These are phyloP conservation scores for Pentamera pediparva DNA, from an alignment of 53 echinoderm and acorn worm species.

Conservation along the genomic window DNA sequence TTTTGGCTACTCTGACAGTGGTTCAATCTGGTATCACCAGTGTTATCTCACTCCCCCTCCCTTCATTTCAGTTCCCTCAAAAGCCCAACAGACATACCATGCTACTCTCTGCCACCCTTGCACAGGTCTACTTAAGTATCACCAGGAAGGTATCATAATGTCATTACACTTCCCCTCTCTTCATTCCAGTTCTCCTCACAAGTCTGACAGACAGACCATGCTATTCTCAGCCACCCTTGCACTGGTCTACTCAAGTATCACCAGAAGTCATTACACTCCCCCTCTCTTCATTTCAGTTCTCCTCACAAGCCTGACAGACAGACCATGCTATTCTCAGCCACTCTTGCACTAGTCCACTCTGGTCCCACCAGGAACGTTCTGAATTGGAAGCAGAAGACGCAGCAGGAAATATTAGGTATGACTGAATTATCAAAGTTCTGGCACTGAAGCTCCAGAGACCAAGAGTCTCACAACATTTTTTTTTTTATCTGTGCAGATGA, in stretches of 20 bases:
- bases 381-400: constrained; percentile 46
- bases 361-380: constrained; percentile 63
- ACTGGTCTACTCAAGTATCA: constrained; percentile 62
- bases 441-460: no score
- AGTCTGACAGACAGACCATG: constrained; percentile 50
- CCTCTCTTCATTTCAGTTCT: constrained; percentile 29
- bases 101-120: constrained; percentile 89
- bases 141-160: no score
- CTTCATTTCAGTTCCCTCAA: constrained; percentile 33
- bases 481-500: no score
- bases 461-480: no score
- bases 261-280: constrained; percentile 31
- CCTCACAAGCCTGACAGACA: constrained; percentile 46
- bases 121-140: not conserved
- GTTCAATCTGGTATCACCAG: constrained; percentile 74
- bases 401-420: constrained; percentile 71
- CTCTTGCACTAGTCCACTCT: constrained; percentile 70
- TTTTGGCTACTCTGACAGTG: no score
- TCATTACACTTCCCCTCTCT: not conserved
- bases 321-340: constrained; percentile 90
- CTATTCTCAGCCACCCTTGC: constrained; percentile 76
- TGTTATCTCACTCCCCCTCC: not conserved
- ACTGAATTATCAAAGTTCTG: no score
- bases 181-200: constrained; percentile 21
- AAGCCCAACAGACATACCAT: constrained; percentile 67